Percentiles rank a stretch among this genome's conserved stretches.
Evolutionary conservation across 92 coral and sea anemone genomes (phyloP).

Genomic region (Chrysogorgia sp.): DNA sequence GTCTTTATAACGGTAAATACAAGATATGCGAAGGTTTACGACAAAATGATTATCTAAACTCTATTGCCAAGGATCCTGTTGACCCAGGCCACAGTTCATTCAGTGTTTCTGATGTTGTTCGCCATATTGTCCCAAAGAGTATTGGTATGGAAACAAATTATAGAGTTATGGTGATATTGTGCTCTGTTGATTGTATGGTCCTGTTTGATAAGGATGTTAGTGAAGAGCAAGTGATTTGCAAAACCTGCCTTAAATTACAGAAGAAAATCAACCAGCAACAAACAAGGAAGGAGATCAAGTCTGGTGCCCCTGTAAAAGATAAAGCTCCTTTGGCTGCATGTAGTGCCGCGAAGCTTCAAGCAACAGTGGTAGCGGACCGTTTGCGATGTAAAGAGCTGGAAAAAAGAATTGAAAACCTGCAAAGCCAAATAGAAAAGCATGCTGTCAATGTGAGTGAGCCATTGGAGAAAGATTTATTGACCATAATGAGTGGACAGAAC

Average conservation of each 20-base stretch:
- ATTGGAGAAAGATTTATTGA: not conserved
- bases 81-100: conserved; percentile 7
- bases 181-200: not conserved
- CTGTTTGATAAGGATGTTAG: not conserved
- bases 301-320: not conserved
- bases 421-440: conserved; percentile 18
- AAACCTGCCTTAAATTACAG: not conserved
- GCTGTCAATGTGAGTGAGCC: conserved; percentile 17
- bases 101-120: not conserved
- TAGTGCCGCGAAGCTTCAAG: conserved; percentile 8
- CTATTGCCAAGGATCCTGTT: conserved; percentile 4
- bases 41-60: conserved; percentile 7
- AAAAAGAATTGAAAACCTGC: not conserved
- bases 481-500: conserved; percentile 25
- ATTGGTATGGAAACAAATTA: conserved; percentile 8
- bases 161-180: not conserved
- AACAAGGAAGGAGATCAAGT: not conserved
- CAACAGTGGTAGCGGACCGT: conserved; percentile 12
- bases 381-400: conserved; percentile 2
- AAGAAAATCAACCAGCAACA: not conserved
- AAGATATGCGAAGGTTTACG: not conserved
- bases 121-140: conserved; percentile 17
- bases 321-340: conserved; percentile 27
- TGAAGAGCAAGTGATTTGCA: conserved; percentile 10
- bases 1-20: not conserved